Conservation (phyloP, 2,113 vertebrate species). For the Mixornis gularis region DNA sequence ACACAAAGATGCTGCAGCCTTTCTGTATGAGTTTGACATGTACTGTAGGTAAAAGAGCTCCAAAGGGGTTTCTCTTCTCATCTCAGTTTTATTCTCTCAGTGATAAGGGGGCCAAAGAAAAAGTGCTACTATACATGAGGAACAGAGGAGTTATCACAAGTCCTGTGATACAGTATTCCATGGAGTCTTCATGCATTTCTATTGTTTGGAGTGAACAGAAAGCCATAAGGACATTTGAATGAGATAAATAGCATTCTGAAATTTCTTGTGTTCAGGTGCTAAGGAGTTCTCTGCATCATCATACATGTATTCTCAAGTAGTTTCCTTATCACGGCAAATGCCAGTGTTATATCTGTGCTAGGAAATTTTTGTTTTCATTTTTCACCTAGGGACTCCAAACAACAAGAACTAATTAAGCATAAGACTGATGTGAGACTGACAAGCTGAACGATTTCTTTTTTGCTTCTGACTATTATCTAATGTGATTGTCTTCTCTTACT, state of each 20-base stretch:
- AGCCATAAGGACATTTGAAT: neutral
- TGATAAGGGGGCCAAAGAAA: neutral
- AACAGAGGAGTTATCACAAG: neutral
- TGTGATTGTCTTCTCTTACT: neutral
- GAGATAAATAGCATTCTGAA: neutral
- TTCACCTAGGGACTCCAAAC: neutral
- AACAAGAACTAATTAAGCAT: conserved; percentile 29
- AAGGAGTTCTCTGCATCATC: neutral
- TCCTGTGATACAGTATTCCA: neutral
- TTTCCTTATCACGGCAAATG: neutral
- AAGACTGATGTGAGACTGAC: neutral
- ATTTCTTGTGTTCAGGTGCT: neutral
- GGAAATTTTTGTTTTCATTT: conserved; percentile 4
- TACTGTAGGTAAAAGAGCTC: neutral
- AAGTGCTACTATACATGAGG: neutral
- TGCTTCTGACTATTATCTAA: neutral
- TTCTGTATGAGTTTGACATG: neutral
- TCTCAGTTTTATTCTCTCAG: neutral
- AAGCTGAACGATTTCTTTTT: neutral
- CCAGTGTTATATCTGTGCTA: neutral
- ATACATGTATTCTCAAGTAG: neutral
- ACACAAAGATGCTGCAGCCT: neutral
- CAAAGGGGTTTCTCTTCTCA: neutral
- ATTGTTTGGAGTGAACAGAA: neutral
- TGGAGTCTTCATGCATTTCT: neutral